These are phyloP conservation scores for Callospermophilus lateralis DNA, from an alignment of 2,113 vertebrate species.

Conservation along the genomic window DNA sequence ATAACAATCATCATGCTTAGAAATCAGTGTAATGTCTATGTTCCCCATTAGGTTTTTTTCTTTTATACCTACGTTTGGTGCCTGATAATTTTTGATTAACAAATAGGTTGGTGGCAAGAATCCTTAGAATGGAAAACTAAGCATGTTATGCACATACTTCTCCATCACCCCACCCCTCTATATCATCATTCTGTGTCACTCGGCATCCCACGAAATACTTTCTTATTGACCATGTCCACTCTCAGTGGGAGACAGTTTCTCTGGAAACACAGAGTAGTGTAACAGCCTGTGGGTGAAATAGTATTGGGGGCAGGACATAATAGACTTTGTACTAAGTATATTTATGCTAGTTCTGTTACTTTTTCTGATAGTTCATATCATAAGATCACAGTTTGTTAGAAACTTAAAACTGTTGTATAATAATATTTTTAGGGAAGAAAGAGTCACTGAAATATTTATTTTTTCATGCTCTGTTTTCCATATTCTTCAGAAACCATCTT, in stretches of 20 bases:
- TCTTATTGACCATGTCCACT: background rate
- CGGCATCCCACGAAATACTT: background rate
- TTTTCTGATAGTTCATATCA: background rate
- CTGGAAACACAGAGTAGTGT: background rate
- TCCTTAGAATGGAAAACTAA: background rate
- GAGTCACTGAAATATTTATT: constrained; percentile 34
- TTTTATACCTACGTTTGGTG: background rate
- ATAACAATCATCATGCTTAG: background rate
- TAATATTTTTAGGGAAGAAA: background rate
- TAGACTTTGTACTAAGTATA: background rate
- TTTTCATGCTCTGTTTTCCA: background rate
- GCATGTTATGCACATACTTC: rapidly evolving
- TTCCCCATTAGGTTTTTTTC: background rate
- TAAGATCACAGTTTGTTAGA: background rate
- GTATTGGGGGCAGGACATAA: rapidly evolving
- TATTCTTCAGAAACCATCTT: background rate
- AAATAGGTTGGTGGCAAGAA: background rate
- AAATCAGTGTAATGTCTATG: no score
- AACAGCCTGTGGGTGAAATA: rapidly evolving
- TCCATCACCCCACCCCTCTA: background rate
- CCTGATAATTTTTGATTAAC: background rate
- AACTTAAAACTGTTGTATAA: background rate
- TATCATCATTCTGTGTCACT: background rate
- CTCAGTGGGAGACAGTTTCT: background rate
- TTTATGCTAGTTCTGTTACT: background rate